phyloP scores from a whole-genome alignment of 2,888 invertebrate species.

The Strigamia crassipes region DNA sequence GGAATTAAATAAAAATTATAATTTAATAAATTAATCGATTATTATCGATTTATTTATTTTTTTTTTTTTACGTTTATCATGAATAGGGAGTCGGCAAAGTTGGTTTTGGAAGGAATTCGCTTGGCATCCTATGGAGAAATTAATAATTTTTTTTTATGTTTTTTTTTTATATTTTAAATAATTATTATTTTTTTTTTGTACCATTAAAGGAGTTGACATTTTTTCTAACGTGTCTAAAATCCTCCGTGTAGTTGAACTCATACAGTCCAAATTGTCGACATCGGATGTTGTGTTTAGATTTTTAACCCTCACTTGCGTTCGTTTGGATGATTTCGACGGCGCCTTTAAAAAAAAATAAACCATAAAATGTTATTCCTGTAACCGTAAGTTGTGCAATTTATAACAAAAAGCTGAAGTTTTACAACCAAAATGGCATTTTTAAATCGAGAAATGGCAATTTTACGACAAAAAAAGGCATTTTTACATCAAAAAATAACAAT shows the following conservation, averaged over 20 bases:
- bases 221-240: constrained; percentile 80
- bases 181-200: constrained; percentile 50
- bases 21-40: background rate
- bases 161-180: background rate
- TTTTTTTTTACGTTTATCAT: background rate
- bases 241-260: constrained; percentile 76
- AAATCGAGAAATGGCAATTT: too few relatives aligned
- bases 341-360: constrained; percentile 44
- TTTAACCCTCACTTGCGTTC: constrained; percentile 55
- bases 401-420: too few relatives aligned
- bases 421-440: too few relatives aligned
- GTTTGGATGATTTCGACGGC: constrained; percentile 48
- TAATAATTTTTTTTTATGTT: too few relatives aligned
- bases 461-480: too few relatives aligned
- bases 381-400: too few relatives aligned
- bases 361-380: too few relatives aligned
- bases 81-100: background rate
- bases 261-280: constrained; percentile 55
- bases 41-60: background rate
- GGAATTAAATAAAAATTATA: too few relatives aligned
- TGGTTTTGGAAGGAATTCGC: background rate
- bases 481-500: too few relatives aligned
- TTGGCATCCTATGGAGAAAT: constrained; percentile 23
- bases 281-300: constrained; percentile 54
- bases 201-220: constrained; percentile 75